Conservation (phyloP, 1,140 invertebrate genomes). For the Anastatus disparis region DNA sequence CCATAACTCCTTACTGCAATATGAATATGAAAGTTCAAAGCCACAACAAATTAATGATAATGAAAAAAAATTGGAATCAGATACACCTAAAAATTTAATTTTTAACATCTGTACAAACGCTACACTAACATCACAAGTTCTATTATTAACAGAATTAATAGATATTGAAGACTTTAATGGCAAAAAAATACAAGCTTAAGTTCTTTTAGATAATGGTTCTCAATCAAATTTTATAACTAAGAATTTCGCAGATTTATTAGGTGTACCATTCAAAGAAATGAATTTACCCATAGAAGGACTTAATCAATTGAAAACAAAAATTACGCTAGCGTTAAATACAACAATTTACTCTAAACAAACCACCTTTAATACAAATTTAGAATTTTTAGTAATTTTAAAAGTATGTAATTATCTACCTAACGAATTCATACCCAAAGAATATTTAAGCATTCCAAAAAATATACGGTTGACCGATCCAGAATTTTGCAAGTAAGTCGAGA, state of each 20-base stretch:
- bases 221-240: slow-evolving; percentile 2
- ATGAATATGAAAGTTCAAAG: too few species aligned
- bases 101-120: too few species aligned
- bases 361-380: not conserved
- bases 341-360: not conserved
- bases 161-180: too few species aligned
- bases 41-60: too few species aligned
- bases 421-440: not conserved
- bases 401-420: not conserved
- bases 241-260: slow-evolving; percentile 37
- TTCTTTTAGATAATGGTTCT: too few species aligned
- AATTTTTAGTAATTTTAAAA: not conserved
- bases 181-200: too few species aligned
- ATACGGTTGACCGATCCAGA: slow-evolving; percentile 25
- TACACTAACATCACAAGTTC: too few species aligned
- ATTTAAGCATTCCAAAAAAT: not conserved
- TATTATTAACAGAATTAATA: too few species aligned
- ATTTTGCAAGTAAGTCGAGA: slow-evolving; percentile 2
- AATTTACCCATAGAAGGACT: slow-evolving; percentile 28
- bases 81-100: too few species aligned
- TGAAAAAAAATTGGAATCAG: too few species aligned
- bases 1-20: too few species aligned
- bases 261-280: slow-evolving; percentile 6
- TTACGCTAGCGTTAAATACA: not conserved
- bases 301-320: slow-evolving; percentile 38